phyloP scores from a whole-genome alignment of 2,113 vertebrate species.

The Ciconia maguari region DNA sequence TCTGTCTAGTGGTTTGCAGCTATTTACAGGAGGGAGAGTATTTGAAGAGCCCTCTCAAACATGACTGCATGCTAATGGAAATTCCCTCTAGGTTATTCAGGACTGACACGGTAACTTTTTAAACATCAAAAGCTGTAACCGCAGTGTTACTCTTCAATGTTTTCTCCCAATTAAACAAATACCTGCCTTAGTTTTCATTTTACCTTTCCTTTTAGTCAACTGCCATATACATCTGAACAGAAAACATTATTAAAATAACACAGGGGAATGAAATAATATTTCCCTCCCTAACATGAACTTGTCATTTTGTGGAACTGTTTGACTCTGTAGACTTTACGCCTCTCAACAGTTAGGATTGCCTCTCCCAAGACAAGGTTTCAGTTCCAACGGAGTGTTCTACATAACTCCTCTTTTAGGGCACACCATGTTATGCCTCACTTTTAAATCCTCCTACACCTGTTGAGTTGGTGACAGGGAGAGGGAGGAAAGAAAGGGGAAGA shows the following conservation, averaged over 20 bases:
- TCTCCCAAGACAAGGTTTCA: background rate
- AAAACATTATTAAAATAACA: background rate
- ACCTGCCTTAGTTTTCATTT: background rate
- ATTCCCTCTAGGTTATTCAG: background rate
- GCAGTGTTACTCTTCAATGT: background rate
- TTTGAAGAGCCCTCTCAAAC: background rate
- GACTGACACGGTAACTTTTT: background rate
- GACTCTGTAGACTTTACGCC: background rate
- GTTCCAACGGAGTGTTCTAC: background rate
- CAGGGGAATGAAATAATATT: background rate
- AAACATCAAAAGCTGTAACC: background rate
- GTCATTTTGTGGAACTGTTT: background rate
- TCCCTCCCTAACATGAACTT: background rate
- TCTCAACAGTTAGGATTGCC: background rate
- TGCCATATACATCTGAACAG: background rate
- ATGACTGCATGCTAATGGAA: background rate
- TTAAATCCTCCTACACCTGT: conserved; percentile 10
- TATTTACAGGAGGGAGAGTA: background rate
- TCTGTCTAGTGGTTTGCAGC: background rate
- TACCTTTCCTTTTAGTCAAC: background rate
- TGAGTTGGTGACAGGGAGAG: background rate
- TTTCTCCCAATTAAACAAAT: background rate
- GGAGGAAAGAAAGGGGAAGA: background rate
- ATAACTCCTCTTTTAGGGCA: background rate
- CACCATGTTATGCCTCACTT: background rate